These are phyloP conservation scores for Cantharis nigra DNA, from an alignment of 2,888 invertebrate species.

Conservation along the genomic window DNA sequence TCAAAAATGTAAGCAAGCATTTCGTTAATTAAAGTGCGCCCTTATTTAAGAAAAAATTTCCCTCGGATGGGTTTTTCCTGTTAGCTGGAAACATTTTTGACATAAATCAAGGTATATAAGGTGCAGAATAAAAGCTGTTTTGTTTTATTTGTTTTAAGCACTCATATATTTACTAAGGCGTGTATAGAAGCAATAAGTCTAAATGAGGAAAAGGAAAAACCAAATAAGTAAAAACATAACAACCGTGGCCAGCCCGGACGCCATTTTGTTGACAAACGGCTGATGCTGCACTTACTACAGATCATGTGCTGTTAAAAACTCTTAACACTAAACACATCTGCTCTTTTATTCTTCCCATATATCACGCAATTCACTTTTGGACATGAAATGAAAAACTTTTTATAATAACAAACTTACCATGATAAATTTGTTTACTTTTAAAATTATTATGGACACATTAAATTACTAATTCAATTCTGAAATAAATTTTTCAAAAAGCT, in stretches of 20 bases:
- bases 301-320: constrained; percentile 25
- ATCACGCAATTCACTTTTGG: background rate
- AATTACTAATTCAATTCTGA: constrained; percentile 15
- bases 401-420: background rate
- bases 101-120: constrained; percentile 26
- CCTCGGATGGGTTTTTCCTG: background rate
- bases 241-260: constrained; percentile 37
- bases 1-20: background rate
- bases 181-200: constrained; percentile 45
- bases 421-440: background rate
- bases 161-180: constrained; percentile 37
- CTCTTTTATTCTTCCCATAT: background rate
- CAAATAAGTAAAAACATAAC: constrained; percentile 44
- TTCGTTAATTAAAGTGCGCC: background rate
- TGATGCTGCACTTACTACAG: constrained; percentile 35
- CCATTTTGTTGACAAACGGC: constrained; percentile 46
- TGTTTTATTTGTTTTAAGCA: constrained; percentile 24
- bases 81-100: constrained; percentile 18
- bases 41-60: background rate
- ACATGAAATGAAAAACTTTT: constrained; percentile 2
- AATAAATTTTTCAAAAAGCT: constrained; percentile 24
- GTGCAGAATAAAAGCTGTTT: constrained; percentile 20
- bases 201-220: constrained; percentile 41
- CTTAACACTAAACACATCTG: constrained; percentile 25
- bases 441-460: background rate